Evolutionary conservation across 1,140 invertebrate genomes (phyloP).

Genomic region (Coenobita brevimanus): DNA sequence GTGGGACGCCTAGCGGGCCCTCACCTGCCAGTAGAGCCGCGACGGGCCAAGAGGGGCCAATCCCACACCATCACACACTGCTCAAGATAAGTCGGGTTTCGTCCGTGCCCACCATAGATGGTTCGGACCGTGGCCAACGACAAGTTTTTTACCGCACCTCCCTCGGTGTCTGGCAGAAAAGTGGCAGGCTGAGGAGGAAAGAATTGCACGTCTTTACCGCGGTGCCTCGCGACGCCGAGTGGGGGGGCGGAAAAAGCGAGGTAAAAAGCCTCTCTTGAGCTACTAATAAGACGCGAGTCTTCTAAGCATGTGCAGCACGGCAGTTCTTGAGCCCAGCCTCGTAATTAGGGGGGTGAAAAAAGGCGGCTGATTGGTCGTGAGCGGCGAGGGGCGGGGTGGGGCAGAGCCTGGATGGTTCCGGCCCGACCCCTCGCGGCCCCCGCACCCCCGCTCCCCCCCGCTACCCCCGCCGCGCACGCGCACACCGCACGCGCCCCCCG

Average conservation of each 20-base stretch:
- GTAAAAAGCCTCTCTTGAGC: conserved; percentile 70
- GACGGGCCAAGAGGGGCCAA: conserved; percentile 57
- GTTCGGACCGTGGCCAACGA: conserved; percentile 66
- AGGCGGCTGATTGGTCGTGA: conserved; percentile 70
- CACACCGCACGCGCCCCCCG: conserved; percentile 65
- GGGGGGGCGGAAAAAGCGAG: conserved; percentile 69
- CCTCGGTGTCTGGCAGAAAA: conserved; percentile 68
- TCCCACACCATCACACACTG: conserved; percentile 67
- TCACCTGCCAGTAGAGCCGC: conserved; percentile 52
- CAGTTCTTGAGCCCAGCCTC: conserved; percentile 70
- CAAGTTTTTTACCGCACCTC: conserved; percentile 66
- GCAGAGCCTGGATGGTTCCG: conserved; percentile 68
- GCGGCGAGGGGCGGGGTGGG: conserved; percentile 69
- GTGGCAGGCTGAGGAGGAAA: conserved; percentile 69
- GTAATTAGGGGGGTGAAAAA: conserved; percentile 71
- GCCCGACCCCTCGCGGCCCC: conserved; percentile 68
- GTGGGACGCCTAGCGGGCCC: conserved; percentile 34
- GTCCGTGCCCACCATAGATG: conserved; percentile 55
- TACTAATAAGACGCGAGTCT: conserved; percentile 71
- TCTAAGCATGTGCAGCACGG: conserved; percentile 70
- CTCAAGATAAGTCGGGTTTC: conserved; percentile 58
- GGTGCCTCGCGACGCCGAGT: conserved; percentile 69
- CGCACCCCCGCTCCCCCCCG: conserved; percentile 55
- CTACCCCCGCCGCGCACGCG: conserved; percentile 64
- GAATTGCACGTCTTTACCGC: conserved; percentile 70